phyloP scores from a whole-genome alignment of 2,113 vertebrate genomes.

The Sceloporus tristichus region DNA sequence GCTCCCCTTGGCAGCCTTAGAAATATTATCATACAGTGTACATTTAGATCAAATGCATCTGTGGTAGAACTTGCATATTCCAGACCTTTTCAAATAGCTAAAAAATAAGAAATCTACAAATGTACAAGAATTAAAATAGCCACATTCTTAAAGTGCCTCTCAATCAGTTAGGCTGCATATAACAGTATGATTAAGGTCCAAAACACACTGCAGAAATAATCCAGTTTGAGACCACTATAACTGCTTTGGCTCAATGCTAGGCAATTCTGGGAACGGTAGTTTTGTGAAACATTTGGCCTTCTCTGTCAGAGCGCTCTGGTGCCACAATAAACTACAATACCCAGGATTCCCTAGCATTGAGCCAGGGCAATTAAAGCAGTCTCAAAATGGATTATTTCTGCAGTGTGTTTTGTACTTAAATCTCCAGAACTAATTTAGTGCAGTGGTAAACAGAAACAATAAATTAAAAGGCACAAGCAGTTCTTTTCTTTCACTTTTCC shows the following conservation, averaged over 20 bases:
- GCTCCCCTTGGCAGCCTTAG: slow-evolving; percentile 12
- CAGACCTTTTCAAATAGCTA: slow-evolving; percentile 62
- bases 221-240: no score
- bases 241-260: no score
- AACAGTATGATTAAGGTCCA: slow-evolving; percentile 17
- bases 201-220: no score
- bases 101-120: slow-evolving; percentile 58
- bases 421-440: slow-evolving; percentile 68
- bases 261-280: no score
- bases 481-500: slow-evolving; percentile 67
- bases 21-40: neutral
- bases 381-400: no score
- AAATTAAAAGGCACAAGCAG: slow-evolving; percentile 82
- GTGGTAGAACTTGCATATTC: slow-evolving; percentile 54
- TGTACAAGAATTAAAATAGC: slow-evolving; percentile 70
- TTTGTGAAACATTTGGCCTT: no score
- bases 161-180: slow-evolving; percentile 53
- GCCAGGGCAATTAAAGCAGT: no score
- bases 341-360: no score
- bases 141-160: slow-evolving; percentile 43
- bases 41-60: slow-evolving; percentile 19
- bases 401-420: no score
- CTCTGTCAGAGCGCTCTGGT: no score
- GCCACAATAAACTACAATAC: no score
- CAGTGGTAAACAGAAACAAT: slow-evolving; percentile 67